Evolutionary conservation across 2,888 invertebrate genomes (phyloP).

Genomic region (Leucoptera coffeella): DNA sequence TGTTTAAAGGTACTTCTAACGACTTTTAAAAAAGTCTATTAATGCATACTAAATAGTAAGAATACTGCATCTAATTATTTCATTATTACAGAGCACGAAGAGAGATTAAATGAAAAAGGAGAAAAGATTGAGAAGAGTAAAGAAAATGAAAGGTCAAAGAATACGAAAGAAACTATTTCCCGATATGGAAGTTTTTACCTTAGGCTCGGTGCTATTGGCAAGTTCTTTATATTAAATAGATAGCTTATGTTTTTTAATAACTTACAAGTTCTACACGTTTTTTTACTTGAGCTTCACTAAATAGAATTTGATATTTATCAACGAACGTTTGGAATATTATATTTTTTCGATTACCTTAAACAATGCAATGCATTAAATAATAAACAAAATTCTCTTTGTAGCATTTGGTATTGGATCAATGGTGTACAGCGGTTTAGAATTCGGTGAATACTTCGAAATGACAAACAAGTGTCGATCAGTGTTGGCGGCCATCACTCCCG

Average conservation of each 20-base stretch:
- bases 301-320: too few species aligned
- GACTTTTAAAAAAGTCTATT: too few species aligned
- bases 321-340: too few species aligned
- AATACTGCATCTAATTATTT: too few species aligned
- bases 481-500: slow-evolving; percentile 71
- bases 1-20: too few species aligned
- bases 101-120: slow-evolving; percentile 18
- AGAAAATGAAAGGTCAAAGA: slow-evolving; percentile 18
- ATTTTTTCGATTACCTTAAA: too few species aligned
- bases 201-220: slow-evolving; percentile 76
- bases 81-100: slow-evolving; percentile 20
- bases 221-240: slow-evolving; percentile 10
- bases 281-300: too few species aligned
- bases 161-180: slow-evolving; percentile 34
- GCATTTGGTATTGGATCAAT: slow-evolving; percentile 60
- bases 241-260: neutral
- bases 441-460: slow-evolving; percentile 71
- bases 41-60: too few species aligned
- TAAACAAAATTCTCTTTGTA: slow-evolving; percentile 10
- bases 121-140: slow-evolving; percentile 13
- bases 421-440: slow-evolving; percentile 66
- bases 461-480: slow-evolving; percentile 60
- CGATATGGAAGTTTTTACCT: slow-evolving; percentile 84
- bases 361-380: too few species aligned
- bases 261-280: too few species aligned